Evolutionary conservation across 2,113 vertebrate species (phyloP).

Genomic region (Trichechus manatus): DNA sequence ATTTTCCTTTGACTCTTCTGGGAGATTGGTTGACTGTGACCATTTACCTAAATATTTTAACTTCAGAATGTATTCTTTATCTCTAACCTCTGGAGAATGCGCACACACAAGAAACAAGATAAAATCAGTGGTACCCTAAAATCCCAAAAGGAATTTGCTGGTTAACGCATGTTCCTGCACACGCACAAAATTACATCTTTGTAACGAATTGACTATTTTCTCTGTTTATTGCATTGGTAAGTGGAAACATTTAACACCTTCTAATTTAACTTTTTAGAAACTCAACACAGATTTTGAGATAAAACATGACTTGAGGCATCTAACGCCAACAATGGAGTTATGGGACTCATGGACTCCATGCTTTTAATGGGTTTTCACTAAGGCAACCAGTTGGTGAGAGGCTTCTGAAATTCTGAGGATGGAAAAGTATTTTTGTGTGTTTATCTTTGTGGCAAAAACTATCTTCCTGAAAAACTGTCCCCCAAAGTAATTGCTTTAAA

Average conservation of each 20-base stretch:
- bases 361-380: not conserved
- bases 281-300: too few species aligned
- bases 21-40: not conserved
- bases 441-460: not conserved
- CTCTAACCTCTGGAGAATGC: not conserved
- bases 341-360: too few species aligned
- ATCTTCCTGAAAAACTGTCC: not conserved
- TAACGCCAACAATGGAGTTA: too few species aligned
- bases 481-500: not conserved
- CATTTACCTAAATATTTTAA: not conserved
- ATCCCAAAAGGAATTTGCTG: conserved; percentile 8
- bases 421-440: not conserved
- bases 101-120: not conserved
- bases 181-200: not conserved
- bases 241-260: not conserved
- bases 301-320: too few species aligned
- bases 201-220: not conserved
- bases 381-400: not conserved
- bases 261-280: not conserved
- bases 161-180: not conserved
- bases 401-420: not conserved
- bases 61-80: not conserved
- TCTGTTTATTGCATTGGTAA: not conserved
- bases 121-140: not conserved
- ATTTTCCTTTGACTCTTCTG: not conserved